Evolutionary conservation across 2,797 vertebrate genomes (phyloP), one percentile per base, ranked within the genome.

Genomic region (Rhabdomys pumilio): DNA sequence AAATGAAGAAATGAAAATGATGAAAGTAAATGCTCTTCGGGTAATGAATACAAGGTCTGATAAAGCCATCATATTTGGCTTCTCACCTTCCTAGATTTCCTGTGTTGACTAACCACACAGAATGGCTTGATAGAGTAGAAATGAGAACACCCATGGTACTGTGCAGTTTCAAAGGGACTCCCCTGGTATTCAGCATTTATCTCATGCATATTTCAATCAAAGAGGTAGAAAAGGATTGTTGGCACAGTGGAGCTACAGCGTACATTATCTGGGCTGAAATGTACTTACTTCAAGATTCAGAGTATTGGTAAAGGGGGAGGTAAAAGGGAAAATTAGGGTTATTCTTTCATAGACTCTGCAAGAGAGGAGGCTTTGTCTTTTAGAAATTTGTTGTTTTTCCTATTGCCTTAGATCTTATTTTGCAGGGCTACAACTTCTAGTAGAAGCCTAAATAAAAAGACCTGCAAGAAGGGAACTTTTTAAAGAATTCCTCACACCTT

Each of bases 1-100:
- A 88, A 96, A 95, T 91, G 90, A 97, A 85, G 57, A 93, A 93
- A 80, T 29, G 29, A 63, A 92, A 96, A 96, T 86, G 77, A 65
- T 92, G 96, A 91, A 92, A 24, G 61, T 82, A 97, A 96, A 11
- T 44, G 81, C 79, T 80, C 1, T 55, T 80, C 76, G 59, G 63
- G 1, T 86, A 82, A 69, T 57, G 82, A 89, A 76, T 10, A 81
- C 55, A 89, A 91, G 22, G 94, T 82, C 47, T 63, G 72, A 73
- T 89, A 57, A 81, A 86, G 14, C 19, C 69, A 86, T 26, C 55
- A 80, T 44, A 53, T 93, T 96, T 76, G 59, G 63, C 89, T 65
- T 89, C 8, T 77, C 86, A 95, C 80, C 90, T 59, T 95, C 81
- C 72, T 26, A 55, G 47, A 73, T 86, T 79, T 44, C 3, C 6